Evolutionary conservation across 2,797 vertebrate genomes (phyloP).

Genomic region (Coluber constrictor): DNA sequence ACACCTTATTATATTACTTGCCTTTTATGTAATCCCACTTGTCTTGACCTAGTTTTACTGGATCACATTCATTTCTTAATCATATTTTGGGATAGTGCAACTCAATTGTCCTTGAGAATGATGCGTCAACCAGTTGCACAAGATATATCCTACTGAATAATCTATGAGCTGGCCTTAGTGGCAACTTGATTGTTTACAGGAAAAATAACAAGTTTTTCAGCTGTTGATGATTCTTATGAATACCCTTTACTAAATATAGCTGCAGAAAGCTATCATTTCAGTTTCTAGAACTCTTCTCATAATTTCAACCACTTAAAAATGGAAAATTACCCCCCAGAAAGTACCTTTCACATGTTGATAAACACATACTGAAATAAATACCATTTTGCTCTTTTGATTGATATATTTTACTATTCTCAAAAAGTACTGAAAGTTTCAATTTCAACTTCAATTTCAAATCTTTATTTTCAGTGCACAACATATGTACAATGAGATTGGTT

Average conservation of each 20-base stretch:
- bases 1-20: slow-evolving; percentile 42
- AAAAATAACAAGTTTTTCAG: background rate
- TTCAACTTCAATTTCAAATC: too few relatives aligned
- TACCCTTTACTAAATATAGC: background rate
- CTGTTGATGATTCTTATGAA: background rate
- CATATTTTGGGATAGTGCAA: background rate
- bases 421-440: background rate
- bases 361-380: background rate
- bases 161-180: background rate
- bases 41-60: slow-evolving; percentile 2
- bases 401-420: background rate
- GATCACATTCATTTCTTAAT: background rate
- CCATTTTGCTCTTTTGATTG: background rate
- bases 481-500: too few relatives aligned
- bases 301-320: background rate
- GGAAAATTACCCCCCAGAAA: background rate
- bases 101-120: background rate
- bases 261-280: background rate
- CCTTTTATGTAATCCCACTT: slow-evolving; percentile 13
- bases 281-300: background rate
- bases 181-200: background rate
- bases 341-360: background rate
- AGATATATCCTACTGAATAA: background rate
- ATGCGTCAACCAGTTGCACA: background rate
- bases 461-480: too few relatives aligned